These are phyloP conservation scores for Anhinga rufa DNA, from an alignment of 2,113 vertebrate species.

Conservation along the genomic window DNA sequence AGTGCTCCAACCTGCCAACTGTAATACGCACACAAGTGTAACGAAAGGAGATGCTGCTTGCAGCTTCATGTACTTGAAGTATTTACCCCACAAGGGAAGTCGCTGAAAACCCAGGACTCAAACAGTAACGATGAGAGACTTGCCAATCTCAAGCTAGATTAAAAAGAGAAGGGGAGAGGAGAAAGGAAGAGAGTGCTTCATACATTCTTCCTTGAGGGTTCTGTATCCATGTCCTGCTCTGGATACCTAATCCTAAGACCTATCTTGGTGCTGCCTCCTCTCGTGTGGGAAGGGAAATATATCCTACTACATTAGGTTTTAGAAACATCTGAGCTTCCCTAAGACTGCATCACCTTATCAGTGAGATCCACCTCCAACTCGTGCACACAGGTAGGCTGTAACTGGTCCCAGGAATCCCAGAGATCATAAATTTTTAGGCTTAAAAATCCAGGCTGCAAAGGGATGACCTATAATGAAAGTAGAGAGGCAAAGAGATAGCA, in stretches of 20 bases:
- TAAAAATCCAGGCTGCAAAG: constrained; percentile 55
- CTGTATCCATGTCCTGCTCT: not conserved
- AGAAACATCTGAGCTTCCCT: not conserved
- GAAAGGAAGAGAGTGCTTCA: not conserved
- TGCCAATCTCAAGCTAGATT: constrained; percentile 65
- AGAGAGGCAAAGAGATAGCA: not conserved
- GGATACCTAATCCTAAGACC: not conserved
- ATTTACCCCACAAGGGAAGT: constrained; percentile 56
- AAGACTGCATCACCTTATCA: constrained; percentile 53
- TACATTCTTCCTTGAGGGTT: not conserved
- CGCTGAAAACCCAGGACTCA: constrained; percentile 53
- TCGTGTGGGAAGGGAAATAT: not conserved
- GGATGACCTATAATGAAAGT: constrained; percentile 54
- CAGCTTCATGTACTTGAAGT: constrained; percentile 67
- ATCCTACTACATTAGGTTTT: not conserved
- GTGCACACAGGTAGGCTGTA: not conserved
- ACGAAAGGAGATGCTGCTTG: constrained; percentile 61
- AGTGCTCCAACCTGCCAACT: not conserved
- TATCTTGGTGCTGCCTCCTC: not conserved
- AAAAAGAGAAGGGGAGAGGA: not conserved
- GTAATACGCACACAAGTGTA: constrained; percentile 6
- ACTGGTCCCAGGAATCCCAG: constrained; percentile 60
- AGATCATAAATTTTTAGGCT: constrained; percentile 66
- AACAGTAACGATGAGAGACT: constrained; percentile 43
- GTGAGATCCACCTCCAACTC: constrained; percentile 70